Conservation (phyloP, 1,140 invertebrate species). For the silkworm (Bombyx mori) region ASM3026992v2 NC_085112.1:3978501-3979000, state of each 20-base stretch:
- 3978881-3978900: conserved; percentile 9
- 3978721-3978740: neutral
- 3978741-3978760: too few species aligned
- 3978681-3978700: conserved; percentile 50
- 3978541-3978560: conserved; percentile 50
- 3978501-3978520: conserved; percentile 14
- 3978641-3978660: conserved; percentile 34
- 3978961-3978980: conserved; percentile 38
- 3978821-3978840: too few species aligned
- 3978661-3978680: conserved; percentile 57
- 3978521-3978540: conserved; percentile 44
- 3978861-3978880: conserved; percentile 2
- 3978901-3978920: conserved; percentile 15
- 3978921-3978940: conserved; percentile 53
- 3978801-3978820: too few species aligned
- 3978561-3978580: conserved; percentile 52
- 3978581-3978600: conserved; percentile 11
- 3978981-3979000: conserved; percentile 47
- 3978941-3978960: conserved; percentile 47
- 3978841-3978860: too few species aligned
- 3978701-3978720: conserved; percentile 42
- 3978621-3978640: conserved; percentile 33
- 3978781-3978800: too few species aligned
- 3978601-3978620: conserved; percentile 11
- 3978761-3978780: too few species aligned